Percentiles rank a stretch among this genome's conserved stretches.
Conservation (phyloP, 2,113 vertebrate species). For the Campylorhamphus procurvoides region DNA sequence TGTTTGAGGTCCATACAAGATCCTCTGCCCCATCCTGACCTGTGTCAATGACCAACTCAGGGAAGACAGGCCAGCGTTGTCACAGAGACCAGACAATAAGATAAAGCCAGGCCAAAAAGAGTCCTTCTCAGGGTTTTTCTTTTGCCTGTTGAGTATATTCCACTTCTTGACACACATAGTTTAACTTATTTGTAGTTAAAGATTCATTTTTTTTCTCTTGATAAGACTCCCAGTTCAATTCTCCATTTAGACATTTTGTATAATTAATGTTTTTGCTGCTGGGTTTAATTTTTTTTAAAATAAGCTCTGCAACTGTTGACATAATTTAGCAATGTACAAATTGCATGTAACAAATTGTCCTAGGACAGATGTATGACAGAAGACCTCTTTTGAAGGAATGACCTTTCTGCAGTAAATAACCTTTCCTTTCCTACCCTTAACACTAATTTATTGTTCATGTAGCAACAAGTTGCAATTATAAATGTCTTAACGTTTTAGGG, state of each 20-base stretch:
- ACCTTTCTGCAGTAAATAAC: slow-evolving; percentile 36
- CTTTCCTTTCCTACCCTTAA: not conserved
- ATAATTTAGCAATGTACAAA: not conserved
- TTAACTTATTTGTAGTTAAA: slow-evolving; percentile 30
- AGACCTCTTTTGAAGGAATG: not conserved
- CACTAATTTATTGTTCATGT: slow-evolving; percentile 13
- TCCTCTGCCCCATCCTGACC: not conserved
- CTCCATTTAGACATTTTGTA: slow-evolving; percentile 22
- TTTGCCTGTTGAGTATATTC: not conserved
- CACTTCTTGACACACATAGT: not conserved
- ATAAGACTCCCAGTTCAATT: slow-evolving; percentile 31
- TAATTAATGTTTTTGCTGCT: slow-evolving; percentile 51
- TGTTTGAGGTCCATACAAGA: not conserved
- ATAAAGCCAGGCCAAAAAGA: not conserved
- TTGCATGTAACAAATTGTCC: not conserved
- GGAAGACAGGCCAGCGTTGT: not conserved
- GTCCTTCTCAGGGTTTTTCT: not conserved
- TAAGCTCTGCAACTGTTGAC: not conserved
- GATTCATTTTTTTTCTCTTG: not conserved
- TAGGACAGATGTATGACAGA: not conserved
- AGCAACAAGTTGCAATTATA: slow-evolving; percentile 9
- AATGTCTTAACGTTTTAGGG: not conserved
- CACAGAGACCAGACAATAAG: not conserved
- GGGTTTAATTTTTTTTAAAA: not conserved
- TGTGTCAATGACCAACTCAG: not conserved